phyloP scores from a whole-genome alignment of 2,797 vertebrate genomes.

The Decapterus maruadsi region DNA sequence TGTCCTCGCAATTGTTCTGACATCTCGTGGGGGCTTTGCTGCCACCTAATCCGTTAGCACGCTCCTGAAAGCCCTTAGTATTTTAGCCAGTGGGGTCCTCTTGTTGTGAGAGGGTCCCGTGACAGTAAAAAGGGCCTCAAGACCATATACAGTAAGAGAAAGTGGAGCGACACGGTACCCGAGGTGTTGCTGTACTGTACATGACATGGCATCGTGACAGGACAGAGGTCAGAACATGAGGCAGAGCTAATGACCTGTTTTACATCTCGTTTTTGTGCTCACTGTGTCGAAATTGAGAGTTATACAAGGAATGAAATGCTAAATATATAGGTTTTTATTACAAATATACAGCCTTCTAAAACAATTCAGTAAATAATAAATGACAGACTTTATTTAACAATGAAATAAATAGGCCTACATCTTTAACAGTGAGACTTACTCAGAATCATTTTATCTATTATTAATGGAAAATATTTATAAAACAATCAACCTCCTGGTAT shows the following conservation, averaged over 20 bases:
- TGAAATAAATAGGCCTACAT: neutral
- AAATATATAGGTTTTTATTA: neutral
- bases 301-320: neutral
- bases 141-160: conserved; percentile 6
- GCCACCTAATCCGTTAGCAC: conserved; percentile 24
- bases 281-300: neutral
- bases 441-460: neutral
- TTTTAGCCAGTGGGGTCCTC: conserved; percentile 7
- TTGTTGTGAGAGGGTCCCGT: conserved; percentile 6
- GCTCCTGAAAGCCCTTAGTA: conserved; percentile 6
- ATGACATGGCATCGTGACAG: conserved; percentile 26
- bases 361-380: neutral
- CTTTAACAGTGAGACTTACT: neutral
- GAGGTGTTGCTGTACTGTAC: conserved; percentile 14
- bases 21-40: conserved; percentile 31
- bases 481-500: neutral
- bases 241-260: conserved; percentile 17
- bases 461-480: neutral
- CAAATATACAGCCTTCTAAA: neutral
- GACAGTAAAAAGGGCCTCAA: conserved; percentile 25
- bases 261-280: neutral
- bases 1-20: conserved; percentile 46
- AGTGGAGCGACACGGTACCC: conserved; percentile 8
- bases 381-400: neutral
- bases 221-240: conserved; percentile 28